Conservation (phyloP, 2,888 invertebrate species). For the Platerodrilus igneus region DNA sequence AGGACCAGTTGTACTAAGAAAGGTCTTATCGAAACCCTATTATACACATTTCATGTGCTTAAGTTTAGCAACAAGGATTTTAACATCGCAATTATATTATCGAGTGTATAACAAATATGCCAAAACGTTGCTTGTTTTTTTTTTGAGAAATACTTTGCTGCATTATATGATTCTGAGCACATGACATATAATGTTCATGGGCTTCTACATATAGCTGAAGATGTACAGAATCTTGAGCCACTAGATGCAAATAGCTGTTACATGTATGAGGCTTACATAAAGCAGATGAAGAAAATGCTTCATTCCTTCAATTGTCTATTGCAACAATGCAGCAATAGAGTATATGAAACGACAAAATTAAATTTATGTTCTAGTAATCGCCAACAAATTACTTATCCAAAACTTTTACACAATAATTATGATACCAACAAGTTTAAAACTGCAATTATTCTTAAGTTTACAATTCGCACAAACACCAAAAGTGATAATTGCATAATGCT, state of each 20-base stretch:
- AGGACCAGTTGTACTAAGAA: constrained; percentile 12
- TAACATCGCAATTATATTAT: constrained; percentile 9
- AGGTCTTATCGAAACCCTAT: constrained; percentile 1
- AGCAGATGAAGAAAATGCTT: constrained; percentile 10
- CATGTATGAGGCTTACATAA: constrained; percentile 13
- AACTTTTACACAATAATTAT: background rate
- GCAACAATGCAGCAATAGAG: constrained; percentile 12
- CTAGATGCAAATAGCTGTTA: constrained; percentile 13
- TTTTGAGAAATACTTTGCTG: constrained; percentile 8
- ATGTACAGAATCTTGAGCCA: constrained; percentile 10
- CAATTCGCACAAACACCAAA: constrained; percentile 4
- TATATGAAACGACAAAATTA: constrained; percentile 7
- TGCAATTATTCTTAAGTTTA: constrained; percentile 5
- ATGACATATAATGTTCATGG: constrained; percentile 11
- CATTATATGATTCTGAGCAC: constrained; percentile 10
- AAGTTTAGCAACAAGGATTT: constrained; percentile 11
- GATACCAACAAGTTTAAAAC: constrained; percentile 8
- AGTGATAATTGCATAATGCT: constrained; percentile 14
- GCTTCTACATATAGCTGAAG: constrained; percentile 13
- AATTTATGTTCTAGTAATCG: background rate
- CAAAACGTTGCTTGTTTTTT: constrained; percentile 10
- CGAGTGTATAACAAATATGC: constrained; percentile 10
- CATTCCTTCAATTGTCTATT: constrained; percentile 14
- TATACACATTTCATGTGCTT: constrained; percentile 14
- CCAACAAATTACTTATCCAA: constrained; percentile 1